These are phyloP conservation scores for Orussus abietinus DNA, from an alignment of 1,140 invertebrate genomes.

Conservation along the genomic window DNA sequence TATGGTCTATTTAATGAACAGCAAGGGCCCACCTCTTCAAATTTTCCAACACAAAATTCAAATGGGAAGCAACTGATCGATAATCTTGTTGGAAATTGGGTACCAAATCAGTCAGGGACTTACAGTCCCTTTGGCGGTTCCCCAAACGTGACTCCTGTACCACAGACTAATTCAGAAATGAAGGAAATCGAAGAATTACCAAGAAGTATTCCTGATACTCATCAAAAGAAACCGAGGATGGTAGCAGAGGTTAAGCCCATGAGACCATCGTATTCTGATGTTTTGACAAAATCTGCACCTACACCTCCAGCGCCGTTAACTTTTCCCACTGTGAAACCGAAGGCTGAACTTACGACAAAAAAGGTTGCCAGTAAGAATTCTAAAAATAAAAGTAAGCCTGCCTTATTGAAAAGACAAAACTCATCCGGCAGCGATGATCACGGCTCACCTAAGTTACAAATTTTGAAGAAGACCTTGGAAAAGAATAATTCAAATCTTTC, in stretches of 20 bases:
- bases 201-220: conserved; percentile 21
- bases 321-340: conserved; percentile 36
- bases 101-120: conserved; percentile 73
- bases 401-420: conserved; percentile 50
- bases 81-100: conserved; percentile 78
- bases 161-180: conserved; percentile 5
- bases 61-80: conserved; percentile 61
- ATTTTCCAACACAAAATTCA: conserved; percentile 30
- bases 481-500: conserved; percentile 42
- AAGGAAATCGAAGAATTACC: conserved; percentile 27
- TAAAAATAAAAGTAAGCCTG: conserved; percentile 43
- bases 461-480: conserved; percentile 35
- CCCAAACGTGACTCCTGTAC: conserved; percentile 42
- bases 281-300: conserved; percentile 66
- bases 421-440: conserved; percentile 56
- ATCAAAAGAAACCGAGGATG: conserved; percentile 65
- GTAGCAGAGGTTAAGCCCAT: conserved; percentile 81
- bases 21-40: conserved; percentile 30
- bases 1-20: conserved; percentile 46
- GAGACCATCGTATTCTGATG: conserved; percentile 79
- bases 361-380: conserved; percentile 37
- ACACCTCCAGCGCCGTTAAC: conserved; percentile 39
- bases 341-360: conserved; percentile 36
- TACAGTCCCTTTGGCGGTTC: conserved; percentile 72
- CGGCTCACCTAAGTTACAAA: conserved; percentile 47